Conservation (phyloP, 2,888 invertebrate species). For the Sthenelais limicola region DNA sequence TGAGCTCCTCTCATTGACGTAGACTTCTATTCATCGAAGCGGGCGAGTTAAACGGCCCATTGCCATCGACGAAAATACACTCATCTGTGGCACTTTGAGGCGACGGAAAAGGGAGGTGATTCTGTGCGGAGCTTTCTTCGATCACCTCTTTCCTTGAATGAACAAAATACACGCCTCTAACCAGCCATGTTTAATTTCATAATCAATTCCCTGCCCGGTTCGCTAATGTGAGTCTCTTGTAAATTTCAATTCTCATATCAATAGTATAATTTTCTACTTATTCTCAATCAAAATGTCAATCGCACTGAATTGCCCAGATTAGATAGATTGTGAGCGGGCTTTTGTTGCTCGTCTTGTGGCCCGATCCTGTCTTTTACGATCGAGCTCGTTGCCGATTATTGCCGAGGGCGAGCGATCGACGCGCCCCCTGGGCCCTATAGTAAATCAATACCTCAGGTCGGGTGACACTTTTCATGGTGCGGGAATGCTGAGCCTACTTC, state of each 20-base stretch:
- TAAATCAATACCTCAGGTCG: too few species aligned
- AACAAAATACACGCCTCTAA: too few species aligned
- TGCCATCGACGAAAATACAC: too few species aligned
- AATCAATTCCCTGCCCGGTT: conserved; percentile 18
- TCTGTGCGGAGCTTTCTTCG: too few species aligned
- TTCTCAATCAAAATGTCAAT: conserved; percentile 33
- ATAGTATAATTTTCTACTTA: conserved; percentile 40
- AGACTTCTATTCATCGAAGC: too few species aligned
- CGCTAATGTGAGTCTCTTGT: conserved; percentile 35
- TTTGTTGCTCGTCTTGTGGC: neutral
- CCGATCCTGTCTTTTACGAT: neutral
- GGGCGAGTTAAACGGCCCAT: too few species aligned
- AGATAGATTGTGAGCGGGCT: conserved; percentile 16
- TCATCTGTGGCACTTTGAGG: too few species aligned
- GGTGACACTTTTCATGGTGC: too few species aligned
- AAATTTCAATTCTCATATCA: conserved; percentile 39
- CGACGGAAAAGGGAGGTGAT: too few species aligned
- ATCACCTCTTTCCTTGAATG: too few species aligned
- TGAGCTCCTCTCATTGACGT: too few species aligned
- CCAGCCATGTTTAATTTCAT: conserved; percentile 37
- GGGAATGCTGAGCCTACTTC: too few species aligned
- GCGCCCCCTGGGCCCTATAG: neutral
- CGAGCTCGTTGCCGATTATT: neutral
- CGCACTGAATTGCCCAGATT: conserved; percentile 22
- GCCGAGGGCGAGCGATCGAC: neutral